Percentiles rank a stretch among this genome's conserved stretches.
These are phyloP conservation scores for Leptinotarsa tumamoca DNA, from an alignment of 2,888 invertebrate species.

Conservation along the genomic window DNA sequence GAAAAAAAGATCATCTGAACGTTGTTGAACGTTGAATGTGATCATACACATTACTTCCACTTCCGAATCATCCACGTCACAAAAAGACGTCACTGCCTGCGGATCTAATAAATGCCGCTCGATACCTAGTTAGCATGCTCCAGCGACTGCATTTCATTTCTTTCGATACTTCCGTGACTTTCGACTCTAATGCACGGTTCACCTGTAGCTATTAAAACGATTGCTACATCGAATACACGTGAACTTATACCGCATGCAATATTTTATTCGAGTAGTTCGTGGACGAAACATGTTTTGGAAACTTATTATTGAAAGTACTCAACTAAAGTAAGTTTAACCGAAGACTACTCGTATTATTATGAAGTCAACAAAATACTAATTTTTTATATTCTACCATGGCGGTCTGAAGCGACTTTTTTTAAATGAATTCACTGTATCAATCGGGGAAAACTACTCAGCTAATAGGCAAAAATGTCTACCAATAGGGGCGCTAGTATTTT, in stretches of 20 bases:
- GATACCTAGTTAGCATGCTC: constrained; percentile 21
- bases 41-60: neutral
- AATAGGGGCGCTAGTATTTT: too few species aligned
- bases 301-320: too few species aligned
- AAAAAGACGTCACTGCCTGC: neutral
- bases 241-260: constrained; percentile 5
- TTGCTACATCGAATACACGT: constrained; percentile 31
- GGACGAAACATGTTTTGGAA: neutral
- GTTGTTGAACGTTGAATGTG: neutral
- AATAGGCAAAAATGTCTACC: too few species aligned
- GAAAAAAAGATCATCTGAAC: too few species aligned
- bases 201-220: constrained; percentile 38
- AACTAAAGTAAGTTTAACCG: too few species aligned
- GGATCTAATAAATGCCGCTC: neutral
- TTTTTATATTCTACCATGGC: too few species aligned
- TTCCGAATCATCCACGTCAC: too few species aligned
- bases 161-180: constrained; percentile 36
- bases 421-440: too few species aligned
- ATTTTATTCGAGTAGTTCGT: constrained; percentile 21
- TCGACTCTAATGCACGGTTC: constrained; percentile 27
- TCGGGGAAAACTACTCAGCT: too few species aligned
- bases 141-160: constrained; percentile 24
- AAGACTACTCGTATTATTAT: too few species aligned
- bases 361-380: too few species aligned
- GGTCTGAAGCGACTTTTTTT: too few species aligned